Conservation (phyloP, 2,113 vertebrate species). For the Vicugna pacos region DNA sequence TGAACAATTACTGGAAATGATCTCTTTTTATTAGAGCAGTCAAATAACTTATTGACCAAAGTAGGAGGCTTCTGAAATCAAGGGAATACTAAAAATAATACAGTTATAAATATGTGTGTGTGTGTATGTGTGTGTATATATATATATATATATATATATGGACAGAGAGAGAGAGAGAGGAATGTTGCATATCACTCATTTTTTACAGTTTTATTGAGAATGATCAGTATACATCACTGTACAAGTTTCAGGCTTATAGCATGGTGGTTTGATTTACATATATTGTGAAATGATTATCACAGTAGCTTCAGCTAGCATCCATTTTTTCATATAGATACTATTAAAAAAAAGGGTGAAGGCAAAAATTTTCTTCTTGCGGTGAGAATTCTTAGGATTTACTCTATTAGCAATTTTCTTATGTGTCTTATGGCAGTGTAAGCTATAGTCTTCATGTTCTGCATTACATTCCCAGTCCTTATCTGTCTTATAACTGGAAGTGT, state of each 20-base stretch:
- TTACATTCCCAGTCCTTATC: too few relatives aligned
- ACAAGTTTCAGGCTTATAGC: not conserved
- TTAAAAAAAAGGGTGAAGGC: not conserved
- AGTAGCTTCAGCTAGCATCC: not conserved
- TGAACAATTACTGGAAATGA: not conserved
- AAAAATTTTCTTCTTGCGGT: not conserved
- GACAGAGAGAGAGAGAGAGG: not conserved
- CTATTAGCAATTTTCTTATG: not conserved
- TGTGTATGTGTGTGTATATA: not conserved
- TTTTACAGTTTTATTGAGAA: not conserved
- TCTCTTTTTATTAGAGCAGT: not conserved
- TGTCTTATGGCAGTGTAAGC: not conserved
- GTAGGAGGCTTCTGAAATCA: conserved; percentile 16
- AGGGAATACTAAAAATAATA: not conserved
- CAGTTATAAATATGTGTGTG: not conserved
- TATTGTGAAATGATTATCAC: not conserved
- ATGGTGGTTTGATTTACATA: not conserved
- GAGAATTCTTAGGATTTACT: not conserved
- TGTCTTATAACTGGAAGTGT: not conserved
- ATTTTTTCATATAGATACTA: not conserved
- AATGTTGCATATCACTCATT: not conserved
- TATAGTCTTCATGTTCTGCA: not conserved
- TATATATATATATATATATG: too few relatives aligned
- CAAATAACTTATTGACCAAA: not conserved
- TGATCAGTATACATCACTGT: not conserved